phyloP scores from a whole-genome alignment of 1,140 invertebrate genomes.

The Holcopasites calliopsidis region DNA sequence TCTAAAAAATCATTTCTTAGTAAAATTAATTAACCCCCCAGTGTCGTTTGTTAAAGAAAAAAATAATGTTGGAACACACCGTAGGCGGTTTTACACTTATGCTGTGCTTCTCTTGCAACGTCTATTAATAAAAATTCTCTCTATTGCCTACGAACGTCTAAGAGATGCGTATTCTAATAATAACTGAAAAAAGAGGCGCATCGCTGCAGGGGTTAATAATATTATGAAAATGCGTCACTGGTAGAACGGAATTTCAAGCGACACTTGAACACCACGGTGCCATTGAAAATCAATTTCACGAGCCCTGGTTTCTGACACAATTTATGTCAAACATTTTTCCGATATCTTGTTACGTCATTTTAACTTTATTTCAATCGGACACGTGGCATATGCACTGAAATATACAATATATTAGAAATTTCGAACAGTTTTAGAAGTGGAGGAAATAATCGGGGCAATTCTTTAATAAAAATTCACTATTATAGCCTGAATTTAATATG shows the following conservation, averaged over 20 bases:
- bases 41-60: not conserved
- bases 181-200: slow-evolving; percentile 21
- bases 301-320: not conserved
- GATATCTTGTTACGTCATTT: not conserved
- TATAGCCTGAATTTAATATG: no score
- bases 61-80: not conserved
- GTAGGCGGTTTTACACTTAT: not conserved
- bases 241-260: slow-evolving; percentile 9
- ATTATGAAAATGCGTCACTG: slow-evolving; percentile 38
- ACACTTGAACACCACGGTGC: not conserved
- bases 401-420: not conserved
- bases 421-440: no score
- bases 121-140: slow-evolving; percentile 34
- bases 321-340: not conserved
- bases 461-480: no score
- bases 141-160: slow-evolving; percentile 37
- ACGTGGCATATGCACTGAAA: no score
- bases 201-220: slow-evolving; percentile 41
- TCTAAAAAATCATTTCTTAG: no score
- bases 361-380: not conserved
- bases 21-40: no score
- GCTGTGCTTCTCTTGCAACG: slow-evolving; percentile 13
- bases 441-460: no score
- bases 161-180: slow-evolving; percentile 36
- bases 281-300: not conserved